Conservation (phyloP, 2,888 invertebrate species). For the Anarsia innoxiella region DNA sequence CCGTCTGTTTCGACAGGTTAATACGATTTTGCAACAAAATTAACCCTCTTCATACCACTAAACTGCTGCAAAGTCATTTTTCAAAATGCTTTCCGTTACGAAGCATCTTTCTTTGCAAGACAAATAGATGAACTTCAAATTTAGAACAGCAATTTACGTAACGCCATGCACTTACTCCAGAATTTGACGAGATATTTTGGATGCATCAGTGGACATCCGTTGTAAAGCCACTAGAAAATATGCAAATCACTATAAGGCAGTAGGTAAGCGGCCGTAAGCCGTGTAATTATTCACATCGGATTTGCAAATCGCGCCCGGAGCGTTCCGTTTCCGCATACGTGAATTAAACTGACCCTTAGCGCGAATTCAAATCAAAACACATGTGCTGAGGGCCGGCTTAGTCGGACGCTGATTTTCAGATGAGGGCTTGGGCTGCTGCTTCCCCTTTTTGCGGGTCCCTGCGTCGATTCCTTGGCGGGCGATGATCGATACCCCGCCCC, state of each 20-base stretch:
- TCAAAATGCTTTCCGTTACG: slow-evolving; percentile 19
- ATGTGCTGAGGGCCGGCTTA: slow-evolving; percentile 70
- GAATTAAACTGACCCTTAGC: slow-evolving; percentile 70
- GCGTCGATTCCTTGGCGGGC: slow-evolving; percentile 72
- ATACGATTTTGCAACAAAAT: slow-evolving; percentile 27
- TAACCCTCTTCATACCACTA: slow-evolving; percentile 25
- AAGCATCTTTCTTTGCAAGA: slow-evolving; percentile 17
- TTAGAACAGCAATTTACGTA: slow-evolving; percentile 1
- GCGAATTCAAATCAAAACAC: slow-evolving; percentile 72
- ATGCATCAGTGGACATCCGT: slow-evolving; percentile 33
- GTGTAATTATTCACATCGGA: slow-evolving; percentile 74
- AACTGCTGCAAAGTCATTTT: slow-evolving; percentile 22
- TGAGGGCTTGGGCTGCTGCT: slow-evolving; percentile 40
- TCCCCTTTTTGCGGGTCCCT: slow-evolving; percentile 73
- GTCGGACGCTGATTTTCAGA: slow-evolving; percentile 69
- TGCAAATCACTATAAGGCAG: slow-evolving; percentile 73
- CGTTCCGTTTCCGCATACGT: slow-evolving; percentile 60
- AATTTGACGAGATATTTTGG: no score
- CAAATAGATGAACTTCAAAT: slow-evolving; percentile 7
- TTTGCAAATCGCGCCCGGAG: slow-evolving; percentile 69
- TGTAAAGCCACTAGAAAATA: slow-evolving; percentile 71
- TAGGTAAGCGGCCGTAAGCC: slow-evolving; percentile 73
- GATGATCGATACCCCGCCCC: slow-evolving; percentile 70
- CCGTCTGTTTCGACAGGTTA: slow-evolving; percentile 29
- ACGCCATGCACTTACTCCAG: no score